Base-by-base conservation (phyloP, 2,113 vertebrate species). In the Dendrocopos noguchii region DNA sequence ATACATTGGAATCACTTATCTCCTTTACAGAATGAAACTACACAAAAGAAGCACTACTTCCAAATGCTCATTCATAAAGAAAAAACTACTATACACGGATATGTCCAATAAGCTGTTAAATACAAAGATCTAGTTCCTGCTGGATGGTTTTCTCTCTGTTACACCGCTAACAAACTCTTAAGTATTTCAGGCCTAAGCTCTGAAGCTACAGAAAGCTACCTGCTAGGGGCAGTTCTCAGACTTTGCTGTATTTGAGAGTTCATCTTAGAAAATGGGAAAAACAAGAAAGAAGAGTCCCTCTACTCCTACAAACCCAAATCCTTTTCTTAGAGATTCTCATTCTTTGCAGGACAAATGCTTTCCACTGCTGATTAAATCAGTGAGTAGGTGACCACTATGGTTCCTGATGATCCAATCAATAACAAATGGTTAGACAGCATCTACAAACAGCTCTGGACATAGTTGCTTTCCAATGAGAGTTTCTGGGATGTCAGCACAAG, bases 201-300 rank as follows among this genome's bases (percentile, higher is more conserved):
- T 44, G 36, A 73, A 61, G 66, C 21, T 63, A 8, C 1, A 1
- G n/a, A 70, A 74, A 52, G 28, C 36, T 78, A 66, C 17, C 19
- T 42, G 14, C 31, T 1, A 75, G 56, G 34, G 47, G 22, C 31
- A 94, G 27, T 60, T 18, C 53, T 64, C 53, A 57, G 60, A 57
- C 15, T 13, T 68, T 22, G 39, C 57, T 24, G 4, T 47, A 50
- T 59, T 80, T 53, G 44, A 70, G 52, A 84, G 7, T 31, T 76
- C 44, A 34, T 13, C 60, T 8, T 6, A 52, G 31, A 64, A 83
- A 61, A 64, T 2, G 1, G 6, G 14, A 4, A 11, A 84, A 66
- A 0, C 0, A 2, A n/a, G 46, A 31, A 76, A 65, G 21, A 39
- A 15, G 0, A 39, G 68, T 39, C 34, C 8, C 2, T 67, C 29